Base-by-base conservation (phyloP, 2,888 invertebrate species). In the Dorcus parallelipipedus region DNA sequence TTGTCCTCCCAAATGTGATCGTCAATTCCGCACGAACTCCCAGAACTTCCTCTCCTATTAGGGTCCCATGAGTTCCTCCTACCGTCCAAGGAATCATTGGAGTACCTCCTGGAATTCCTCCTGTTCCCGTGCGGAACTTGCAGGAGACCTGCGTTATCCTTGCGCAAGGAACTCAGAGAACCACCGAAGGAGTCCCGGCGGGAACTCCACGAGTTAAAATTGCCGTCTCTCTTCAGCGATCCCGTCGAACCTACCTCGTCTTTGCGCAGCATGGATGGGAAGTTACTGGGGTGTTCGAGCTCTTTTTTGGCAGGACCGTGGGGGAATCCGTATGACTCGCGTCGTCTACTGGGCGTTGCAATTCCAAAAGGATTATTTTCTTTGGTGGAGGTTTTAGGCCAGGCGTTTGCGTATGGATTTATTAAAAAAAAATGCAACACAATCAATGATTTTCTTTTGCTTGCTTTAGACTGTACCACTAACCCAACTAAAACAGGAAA, bases 51-150 rank as follows among this genome's bases (percentile, higher is more conserved):
- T 60, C 87, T 80, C 62, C 87, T 81, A 9, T 83, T 84, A 1
- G 84, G 81, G 68, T 89, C 89, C 88, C 88, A 89, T 49, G 85
- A 85, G 68, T 84, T 84, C 63, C 88, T 83, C 79, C 87, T 84
- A 60, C 83, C 82, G 70, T 90, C 89, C 75, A 90, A 74, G 1
- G 90, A 90, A 75, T 90, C 90, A 40, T 86, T 86, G 0, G 90
- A 90, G 55, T 82, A 82, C 59, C 83, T 78, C 58, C 82, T 76
- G 43, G 80, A 77, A 49, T 80, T 81, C 49, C 81, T 76, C 69
- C 86, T 82, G 67, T 84, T 80, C 26, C 79, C 78, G 5, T 81
- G 79, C 40, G 83, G 82, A 50, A 84, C 69, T 26, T 70, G 66
- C 60, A 75, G 74, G 47, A 75, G 60, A 56, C 67, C 45, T 38